These are phyloP conservation scores for Aphrophora alni DNA, from an alignment of 2,888 invertebrate species.

Conservation along the genomic window DNA sequence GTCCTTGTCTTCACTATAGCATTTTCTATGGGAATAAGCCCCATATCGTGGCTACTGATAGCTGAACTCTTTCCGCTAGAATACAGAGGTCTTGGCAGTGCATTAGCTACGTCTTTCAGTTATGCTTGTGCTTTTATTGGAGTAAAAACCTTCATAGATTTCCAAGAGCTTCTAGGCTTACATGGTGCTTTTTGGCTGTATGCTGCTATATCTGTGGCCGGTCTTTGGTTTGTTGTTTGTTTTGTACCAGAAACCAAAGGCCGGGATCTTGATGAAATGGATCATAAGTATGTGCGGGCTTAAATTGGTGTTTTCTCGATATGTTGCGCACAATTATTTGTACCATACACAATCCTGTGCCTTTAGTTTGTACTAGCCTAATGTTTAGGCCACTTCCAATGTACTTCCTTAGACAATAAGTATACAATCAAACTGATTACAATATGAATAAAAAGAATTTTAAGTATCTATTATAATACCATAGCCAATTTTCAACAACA, in stretches of 20 bases:
- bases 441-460: background rate
- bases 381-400: slow-evolving; percentile 28
- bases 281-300: slow-evolving; percentile 53
- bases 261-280: slow-evolving; percentile 87
- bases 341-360: slow-evolving; percentile 31
- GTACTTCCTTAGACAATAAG: slow-evolving; percentile 24
- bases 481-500: too few species aligned
- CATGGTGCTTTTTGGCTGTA: slow-evolving; percentile 91
- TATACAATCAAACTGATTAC: background rate
- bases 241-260: slow-evolving; percentile 93
- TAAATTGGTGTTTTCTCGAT: background rate
- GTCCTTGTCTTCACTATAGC: slow-evolving; percentile 84
- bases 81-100: slow-evolving; percentile 84
- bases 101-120: slow-evolving; percentile 85
- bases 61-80: slow-evolving; percentile 84
- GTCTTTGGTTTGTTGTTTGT: slow-evolving; percentile 83
- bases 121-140: slow-evolving; percentile 87
- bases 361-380: slow-evolving; percentile 28
- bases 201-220: slow-evolving; percentile 79
- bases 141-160: slow-evolving; percentile 86
- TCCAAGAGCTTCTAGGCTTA: slow-evolving; percentile 74
- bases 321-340: slow-evolving; percentile 18
- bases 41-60: slow-evolving; percentile 85
- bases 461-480: background rate
- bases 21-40: slow-evolving; percentile 86